phyloP scores from a whole-genome alignment of 2,113 vertebrate species.

The Desmodus rotundus region DNA sequence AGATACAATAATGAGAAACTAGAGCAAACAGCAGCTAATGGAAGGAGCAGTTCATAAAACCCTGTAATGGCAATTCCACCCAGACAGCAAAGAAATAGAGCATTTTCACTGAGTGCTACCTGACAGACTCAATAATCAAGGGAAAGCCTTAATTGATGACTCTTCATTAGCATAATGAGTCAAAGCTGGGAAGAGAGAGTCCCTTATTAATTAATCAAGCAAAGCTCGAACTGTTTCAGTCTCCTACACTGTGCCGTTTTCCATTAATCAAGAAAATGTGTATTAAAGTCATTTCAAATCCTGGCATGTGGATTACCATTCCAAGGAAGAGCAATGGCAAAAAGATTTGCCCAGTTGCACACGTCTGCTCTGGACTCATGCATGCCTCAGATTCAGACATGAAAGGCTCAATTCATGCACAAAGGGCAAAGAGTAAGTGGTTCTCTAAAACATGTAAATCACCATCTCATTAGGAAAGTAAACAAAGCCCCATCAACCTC shows the following conservation, averaged over 20 bases:
- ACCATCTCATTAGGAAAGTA: slow-evolving; percentile 52
- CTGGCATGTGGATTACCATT: slow-evolving; percentile 71
- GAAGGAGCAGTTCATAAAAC: slow-evolving; percentile 76
- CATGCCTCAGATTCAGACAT: slow-evolving; percentile 64
- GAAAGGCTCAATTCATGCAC: slow-evolving; percentile 60
- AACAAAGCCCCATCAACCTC: slow-evolving; percentile 50
- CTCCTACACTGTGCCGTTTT: slow-evolving; percentile 84
- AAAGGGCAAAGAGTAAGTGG: slow-evolving; percentile 62
- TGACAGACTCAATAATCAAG: slow-evolving; percentile 87
- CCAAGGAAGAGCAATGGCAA: slow-evolving; percentile 72
- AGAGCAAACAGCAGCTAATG: slow-evolving; percentile 75
- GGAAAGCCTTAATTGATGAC: slow-evolving; percentile 87
- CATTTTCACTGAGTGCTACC: slow-evolving; percentile 79
- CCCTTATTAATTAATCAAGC: slow-evolving; percentile 88
- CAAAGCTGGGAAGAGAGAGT: slow-evolving; percentile 84
- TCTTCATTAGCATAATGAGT: slow-evolving; percentile 89
- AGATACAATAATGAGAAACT: slow-evolving; percentile 73
- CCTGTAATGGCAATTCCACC: slow-evolving; percentile 71
- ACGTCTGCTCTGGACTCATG: slow-evolving; percentile 58
- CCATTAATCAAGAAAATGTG: slow-evolving; percentile 82
- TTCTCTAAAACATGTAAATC: slow-evolving; percentile 57
- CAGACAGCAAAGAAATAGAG: slow-evolving; percentile 79
- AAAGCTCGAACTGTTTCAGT: slow-evolving; percentile 83
- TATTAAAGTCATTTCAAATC: slow-evolving; percentile 83
- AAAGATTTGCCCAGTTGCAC: slow-evolving; percentile 69